These are phyloP conservation scores for Chrysochloris asiatica DNA, from an alignment of 2,113 vertebrate genomes.

Conservation along the genomic window DNA sequence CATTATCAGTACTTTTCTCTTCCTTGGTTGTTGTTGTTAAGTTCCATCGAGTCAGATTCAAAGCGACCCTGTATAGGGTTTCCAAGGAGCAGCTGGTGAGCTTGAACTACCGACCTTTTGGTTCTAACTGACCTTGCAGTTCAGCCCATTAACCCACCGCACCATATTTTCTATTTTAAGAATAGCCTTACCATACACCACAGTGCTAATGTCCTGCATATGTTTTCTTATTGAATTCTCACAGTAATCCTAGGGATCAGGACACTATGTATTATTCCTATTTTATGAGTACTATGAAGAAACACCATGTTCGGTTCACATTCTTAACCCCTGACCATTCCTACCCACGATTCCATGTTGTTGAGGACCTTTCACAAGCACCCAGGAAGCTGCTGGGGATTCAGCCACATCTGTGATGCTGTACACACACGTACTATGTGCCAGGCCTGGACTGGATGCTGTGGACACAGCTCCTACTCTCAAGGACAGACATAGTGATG, in stretches of 20 bases:
- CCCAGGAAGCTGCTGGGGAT: background rate
- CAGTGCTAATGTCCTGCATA: background rate
- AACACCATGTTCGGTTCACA: background rate
- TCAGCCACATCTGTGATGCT: background rate
- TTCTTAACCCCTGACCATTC: too few species aligned
- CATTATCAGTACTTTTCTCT: background rate
- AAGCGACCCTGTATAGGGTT: too few species aligned
- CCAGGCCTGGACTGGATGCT: background rate
- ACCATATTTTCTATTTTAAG: too few species aligned
- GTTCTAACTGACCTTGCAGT: too few species aligned
- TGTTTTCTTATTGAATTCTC: background rate
- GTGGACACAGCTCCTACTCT: background rate
- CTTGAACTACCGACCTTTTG: too few species aligned
- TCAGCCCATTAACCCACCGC: too few species aligned
- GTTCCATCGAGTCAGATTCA: too few species aligned
- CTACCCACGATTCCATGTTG: accelerated
- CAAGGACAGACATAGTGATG: too few species aligned
- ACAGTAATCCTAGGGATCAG: background rate
- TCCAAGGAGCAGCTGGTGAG: too few species aligned
- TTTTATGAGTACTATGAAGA: background rate
- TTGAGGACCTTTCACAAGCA: background rate
- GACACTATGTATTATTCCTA: background rate
- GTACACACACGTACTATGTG: background rate
- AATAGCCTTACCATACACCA: background rate
- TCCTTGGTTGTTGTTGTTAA: too few species aligned